phyloP scores from a whole-genome alignment of 23 tunicate genomes.

The Ascidia mentula region DNA sequence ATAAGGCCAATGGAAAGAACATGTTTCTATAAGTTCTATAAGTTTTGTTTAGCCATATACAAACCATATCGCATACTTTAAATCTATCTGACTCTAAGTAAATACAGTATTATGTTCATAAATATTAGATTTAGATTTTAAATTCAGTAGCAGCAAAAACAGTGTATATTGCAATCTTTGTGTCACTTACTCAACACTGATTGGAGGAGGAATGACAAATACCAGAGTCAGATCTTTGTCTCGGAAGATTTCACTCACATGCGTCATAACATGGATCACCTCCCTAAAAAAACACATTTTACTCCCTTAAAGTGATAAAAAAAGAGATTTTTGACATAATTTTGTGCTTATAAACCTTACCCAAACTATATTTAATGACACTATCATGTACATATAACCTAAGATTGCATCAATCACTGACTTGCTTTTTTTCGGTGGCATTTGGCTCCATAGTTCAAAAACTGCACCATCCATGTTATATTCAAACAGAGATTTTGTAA shows the following conservation, averaged over 20 bases:
- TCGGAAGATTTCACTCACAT: slow-evolving; percentile 74
- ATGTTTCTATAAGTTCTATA: no score
- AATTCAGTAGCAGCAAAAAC: no score
- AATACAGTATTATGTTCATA: no score
- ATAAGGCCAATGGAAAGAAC: no score
- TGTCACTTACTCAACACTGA: slow-evolving; percentile 49
- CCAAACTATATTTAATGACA: no score
- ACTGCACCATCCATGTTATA: slow-evolving; percentile 90
- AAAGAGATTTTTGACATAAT: background rate
- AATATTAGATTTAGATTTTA: no score
- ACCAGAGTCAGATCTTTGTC: slow-evolving; percentile 60
- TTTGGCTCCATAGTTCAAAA: slow-evolving; percentile 94
- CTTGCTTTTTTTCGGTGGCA: slow-evolving; percentile 42
- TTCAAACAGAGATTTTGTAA: slow-evolving; percentile 42
- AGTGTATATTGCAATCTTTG: background rate
- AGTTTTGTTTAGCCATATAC: no score
- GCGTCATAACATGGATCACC: slow-evolving; percentile 77
- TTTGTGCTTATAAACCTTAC: no score
- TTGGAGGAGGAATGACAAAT: slow-evolving; percentile 87
- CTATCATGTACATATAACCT: no score
- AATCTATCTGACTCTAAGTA: no score
- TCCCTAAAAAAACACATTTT: slow-evolving; percentile 46
- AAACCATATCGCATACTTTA: no score
- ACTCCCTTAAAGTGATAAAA: background rate
- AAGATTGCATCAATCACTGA: background rate